phyloP scores from a whole-genome alignment of 2,113 vertebrate genomes.

The Rhinolophus sinicus region DNA sequence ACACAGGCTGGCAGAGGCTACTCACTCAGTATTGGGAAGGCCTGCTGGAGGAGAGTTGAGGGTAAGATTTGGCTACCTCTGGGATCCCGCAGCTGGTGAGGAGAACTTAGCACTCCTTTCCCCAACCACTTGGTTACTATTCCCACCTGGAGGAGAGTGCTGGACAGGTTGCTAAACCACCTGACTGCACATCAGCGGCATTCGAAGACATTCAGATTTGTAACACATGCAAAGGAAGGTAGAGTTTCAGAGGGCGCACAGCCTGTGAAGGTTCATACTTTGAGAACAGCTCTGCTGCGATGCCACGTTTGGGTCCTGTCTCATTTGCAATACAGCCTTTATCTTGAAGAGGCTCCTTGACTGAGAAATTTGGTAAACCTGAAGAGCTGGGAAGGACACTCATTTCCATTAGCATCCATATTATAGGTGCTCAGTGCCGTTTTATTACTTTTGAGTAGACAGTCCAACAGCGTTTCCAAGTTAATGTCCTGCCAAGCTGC shows the following conservation, averaged over 20 bases:
- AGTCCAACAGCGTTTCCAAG: slow-evolving; percentile 53
- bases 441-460: slow-evolving; percentile 69
- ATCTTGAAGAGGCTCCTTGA: not conserved
- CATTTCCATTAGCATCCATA: slow-evolving; percentile 43
- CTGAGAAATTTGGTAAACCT: not conserved
- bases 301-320: not conserved
- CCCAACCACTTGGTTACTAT: not conserved
- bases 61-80: not conserved
- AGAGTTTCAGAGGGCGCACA: not conserved
- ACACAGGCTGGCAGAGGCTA: not conserved
- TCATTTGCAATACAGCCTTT: not conserved
- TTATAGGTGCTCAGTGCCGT: slow-evolving; percentile 30
- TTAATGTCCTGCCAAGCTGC: slow-evolving; percentile 65
- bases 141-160: not conserved
- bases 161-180: not conserved
- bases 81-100: not conserved
- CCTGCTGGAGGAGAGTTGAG: not conserved
- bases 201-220: slow-evolving; percentile 17
- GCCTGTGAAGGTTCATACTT: not conserved
- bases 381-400: not conserved
- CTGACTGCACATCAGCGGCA: not conserved
- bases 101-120: not conserved
- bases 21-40: not conserved
- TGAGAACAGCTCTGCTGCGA: not conserved
- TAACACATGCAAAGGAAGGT: not conserved